Percentiles rank a stretch among this genome's conserved stretches.
phyloP scores from a whole-genome alignment of 2,113 vertebrate genomes.

The Tichodroma muraria region DNA sequence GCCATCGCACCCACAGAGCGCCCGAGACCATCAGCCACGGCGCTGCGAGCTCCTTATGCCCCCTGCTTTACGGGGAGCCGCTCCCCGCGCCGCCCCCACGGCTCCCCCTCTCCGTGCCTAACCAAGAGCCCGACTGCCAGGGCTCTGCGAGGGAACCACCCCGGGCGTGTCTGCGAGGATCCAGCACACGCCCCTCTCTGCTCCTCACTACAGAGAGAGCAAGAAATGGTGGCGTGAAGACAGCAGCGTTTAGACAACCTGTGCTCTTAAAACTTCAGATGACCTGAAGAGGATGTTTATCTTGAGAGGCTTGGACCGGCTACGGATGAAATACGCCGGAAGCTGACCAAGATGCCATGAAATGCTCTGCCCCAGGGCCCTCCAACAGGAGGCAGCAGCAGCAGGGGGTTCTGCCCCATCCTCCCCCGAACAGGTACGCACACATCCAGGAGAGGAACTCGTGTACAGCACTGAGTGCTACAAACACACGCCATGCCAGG shows the following conservation, averaged over 20 bases:
- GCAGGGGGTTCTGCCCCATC: neutral
- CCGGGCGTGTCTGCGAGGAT: accelerated
- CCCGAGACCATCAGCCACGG: neutral
- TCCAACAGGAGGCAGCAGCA: neutral
- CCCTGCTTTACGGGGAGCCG: neutral
- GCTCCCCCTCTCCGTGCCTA: neutral
- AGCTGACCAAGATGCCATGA: neutral
- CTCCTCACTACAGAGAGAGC: neutral
- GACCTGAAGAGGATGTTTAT: neutral
- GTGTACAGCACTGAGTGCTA: neutral
- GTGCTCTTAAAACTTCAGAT: neutral
- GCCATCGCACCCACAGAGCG: neutral
- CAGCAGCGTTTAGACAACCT: neutral
- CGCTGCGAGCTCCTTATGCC: neutral
- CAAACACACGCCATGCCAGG: neutral
- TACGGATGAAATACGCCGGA: accelerated
- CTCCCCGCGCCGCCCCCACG: neutral
- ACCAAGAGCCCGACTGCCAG: neutral
- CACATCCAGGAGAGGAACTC: neutral
- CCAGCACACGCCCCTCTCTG: neutral
- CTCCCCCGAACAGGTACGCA: neutral
- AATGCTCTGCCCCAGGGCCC: neutral
- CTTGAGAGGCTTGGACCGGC: neutral
- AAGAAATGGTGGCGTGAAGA: accelerated
- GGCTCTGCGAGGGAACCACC: neutral